Percentiles rank a stretch among this genome's conserved stretches.
Evolutionary conservation across 2,797 vertebrate species (phyloP).

Genomic region (Emys orbicularis): DNA sequence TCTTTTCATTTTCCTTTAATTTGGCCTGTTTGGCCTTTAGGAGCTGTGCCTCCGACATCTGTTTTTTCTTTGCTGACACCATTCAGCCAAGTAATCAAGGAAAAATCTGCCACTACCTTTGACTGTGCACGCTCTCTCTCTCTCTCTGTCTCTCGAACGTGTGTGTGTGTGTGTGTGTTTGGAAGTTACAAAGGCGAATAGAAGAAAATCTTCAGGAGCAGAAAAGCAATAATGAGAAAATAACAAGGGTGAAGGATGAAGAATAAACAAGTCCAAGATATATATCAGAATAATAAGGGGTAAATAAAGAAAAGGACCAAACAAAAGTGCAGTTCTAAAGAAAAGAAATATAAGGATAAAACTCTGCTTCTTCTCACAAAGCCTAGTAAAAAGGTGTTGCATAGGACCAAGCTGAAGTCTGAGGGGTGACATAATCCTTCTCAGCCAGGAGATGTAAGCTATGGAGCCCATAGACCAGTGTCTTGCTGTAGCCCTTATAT

Average conservation of each 20-base stretch:
- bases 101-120: constrained; percentile 55
- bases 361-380: constrained; percentile 9
- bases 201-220: constrained; percentile 10
- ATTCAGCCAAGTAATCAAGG: constrained; percentile 67
- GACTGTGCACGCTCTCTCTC: accelerated
- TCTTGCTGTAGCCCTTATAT: neutral
- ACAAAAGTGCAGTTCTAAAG: neutral
- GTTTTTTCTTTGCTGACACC: constrained; percentile 72
- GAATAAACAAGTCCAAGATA: neutral
- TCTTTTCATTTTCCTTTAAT: constrained; percentile 64
- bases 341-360: neutral
- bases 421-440: neutral
- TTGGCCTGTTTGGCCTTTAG: constrained; percentile 64
- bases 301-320: neutral
- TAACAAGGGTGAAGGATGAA: neutral
- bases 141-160: neutral
- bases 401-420: neutral
- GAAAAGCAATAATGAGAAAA: constrained; percentile 50
- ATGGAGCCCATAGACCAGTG: neutral
- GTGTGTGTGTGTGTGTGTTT: constrained; percentile 9
- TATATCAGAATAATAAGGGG: neutral
- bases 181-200: constrained; percentile 36
- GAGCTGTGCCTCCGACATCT: constrained; percentile 64
- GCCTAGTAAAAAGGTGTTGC: neutral
- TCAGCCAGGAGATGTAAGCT: neutral